Evolutionary conservation across 2,888 invertebrate species (phyloP), one percentile per base, ranked within the genome.

Genomic region (Pandemis heparana): DNA sequence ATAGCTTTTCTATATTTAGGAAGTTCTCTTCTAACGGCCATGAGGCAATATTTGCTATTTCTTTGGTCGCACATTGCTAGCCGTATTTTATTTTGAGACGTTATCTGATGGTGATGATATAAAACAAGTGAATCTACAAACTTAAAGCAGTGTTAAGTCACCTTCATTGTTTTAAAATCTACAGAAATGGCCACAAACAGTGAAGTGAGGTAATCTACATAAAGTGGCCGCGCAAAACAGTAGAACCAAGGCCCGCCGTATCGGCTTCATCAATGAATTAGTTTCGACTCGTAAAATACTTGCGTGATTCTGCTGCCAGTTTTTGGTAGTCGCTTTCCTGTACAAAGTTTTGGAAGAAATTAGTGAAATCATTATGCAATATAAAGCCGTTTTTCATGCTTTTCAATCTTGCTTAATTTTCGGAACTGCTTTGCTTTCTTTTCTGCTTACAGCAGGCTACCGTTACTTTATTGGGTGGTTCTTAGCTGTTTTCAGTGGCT

Each of bases 241-340:
- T 53, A 43, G 23, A n/a, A 6, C 64, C 73, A 63, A 73, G 73
- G 73, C 39, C 61, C 3, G 9, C 48, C 39, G 38, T 74, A 65
- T 70, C 74, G 46, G 60, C 32, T 16, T 14, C 61, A 65, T 74
- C 69, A 70, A 70, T 65, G 60, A 70, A 65, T 65, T 70, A 61
- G 70, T 61, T 70, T 8, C 41, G 14, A 16, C 46, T 63, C 32
- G 39, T 56, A 53, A 60, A 63, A 43, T 67, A 68, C 32, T 65
- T 23, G 73, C 73, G 73, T 73, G 73, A 73, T 68, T n/a, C 53
- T 59, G n/a, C 62, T 32, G n/a, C 8, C 51, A 9, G 23, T 53
- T 53, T 53, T 9, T 8, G 18, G 18, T 8, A 53, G 18, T 8
- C 18, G 9, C 48, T 18, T 53, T 9, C 18, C 9, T n/a, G 9